Percentiles rank a stretch among this genome's conserved stretches.
phyloP scores from a whole-genome alignment of 2,113 vertebrate genomes.

The Anser brachyrhynchus region DNA sequence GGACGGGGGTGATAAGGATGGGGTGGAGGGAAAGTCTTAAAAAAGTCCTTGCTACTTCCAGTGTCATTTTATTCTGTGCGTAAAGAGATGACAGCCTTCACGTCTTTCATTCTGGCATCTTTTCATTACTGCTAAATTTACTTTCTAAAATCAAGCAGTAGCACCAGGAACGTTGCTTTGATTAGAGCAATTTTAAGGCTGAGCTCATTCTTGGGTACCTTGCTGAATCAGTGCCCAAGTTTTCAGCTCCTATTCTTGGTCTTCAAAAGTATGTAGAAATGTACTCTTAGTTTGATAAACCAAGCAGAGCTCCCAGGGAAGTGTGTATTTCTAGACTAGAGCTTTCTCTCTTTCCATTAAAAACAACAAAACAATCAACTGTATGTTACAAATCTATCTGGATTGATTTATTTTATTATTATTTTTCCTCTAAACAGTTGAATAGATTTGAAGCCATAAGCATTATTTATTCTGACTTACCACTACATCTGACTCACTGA shows the following conservation, averaged over 20 bases:
- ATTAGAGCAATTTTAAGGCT: constrained; percentile 15
- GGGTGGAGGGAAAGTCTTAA: neutral
- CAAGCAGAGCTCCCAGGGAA: neutral
- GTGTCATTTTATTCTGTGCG: neutral
- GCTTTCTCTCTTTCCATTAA: neutral
- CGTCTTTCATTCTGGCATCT: neutral
- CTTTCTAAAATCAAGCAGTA: constrained; percentile 2
- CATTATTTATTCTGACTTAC: neutral
- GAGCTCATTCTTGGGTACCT: neutral
- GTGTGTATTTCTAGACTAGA: neutral
- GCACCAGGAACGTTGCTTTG: neutral
- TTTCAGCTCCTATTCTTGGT: neutral
- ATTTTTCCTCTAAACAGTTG: neutral
- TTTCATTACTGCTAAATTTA: constrained; percentile 29
- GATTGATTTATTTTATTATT: neutral
- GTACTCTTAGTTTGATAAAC: neutral
- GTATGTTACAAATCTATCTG: neutral
- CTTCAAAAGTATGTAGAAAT: neutral
- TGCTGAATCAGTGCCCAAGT: neutral
- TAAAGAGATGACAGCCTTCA: neutral
- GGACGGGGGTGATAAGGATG: neutral
- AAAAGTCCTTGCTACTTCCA: neutral
- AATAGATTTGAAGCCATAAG: neutral
- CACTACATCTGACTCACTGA: constrained; percentile 20
- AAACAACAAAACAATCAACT: neutral